Percentiles rank a stretch among this genome's conserved stretches.
phyloP scores from a whole-genome alignment of 2,797 vertebrate species.

The Poecile montanus region DNA sequence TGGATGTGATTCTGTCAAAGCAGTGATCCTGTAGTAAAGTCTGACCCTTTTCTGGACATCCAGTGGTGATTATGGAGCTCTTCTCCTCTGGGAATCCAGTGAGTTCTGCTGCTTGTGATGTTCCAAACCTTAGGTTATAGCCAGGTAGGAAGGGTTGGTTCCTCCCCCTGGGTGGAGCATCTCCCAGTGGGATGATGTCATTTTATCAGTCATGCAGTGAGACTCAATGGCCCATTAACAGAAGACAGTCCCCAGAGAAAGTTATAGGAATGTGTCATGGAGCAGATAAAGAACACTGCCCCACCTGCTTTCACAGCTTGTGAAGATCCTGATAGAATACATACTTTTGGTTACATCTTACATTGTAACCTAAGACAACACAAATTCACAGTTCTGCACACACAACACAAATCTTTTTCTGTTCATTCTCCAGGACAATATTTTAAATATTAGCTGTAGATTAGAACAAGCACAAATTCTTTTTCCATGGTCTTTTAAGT shows the following conservation, averaged over 20 bases:
- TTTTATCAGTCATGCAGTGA: not conserved
- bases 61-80: not conserved
- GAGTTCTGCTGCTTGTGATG: not conserved
- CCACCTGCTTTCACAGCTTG: not conserved
- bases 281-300: not conserved
- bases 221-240: not conserved
- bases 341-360: not conserved
- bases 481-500: not conserved
- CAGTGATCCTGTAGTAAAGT: not conserved
- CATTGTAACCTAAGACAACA: not conserved
- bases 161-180: accelerated
- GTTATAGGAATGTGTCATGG: not conserved
- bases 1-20: not conserved
- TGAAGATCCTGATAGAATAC: not conserved
- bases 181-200: accelerated
- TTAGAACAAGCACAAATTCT: not conserved
- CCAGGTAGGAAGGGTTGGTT: not conserved
- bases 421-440: not conserved
- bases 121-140: not conserved
- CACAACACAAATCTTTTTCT: not conserved
- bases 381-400: not conserved
- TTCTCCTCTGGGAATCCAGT: not conserved
- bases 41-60: not conserved
- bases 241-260: not conserved
- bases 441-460: not conserved